These are phyloP conservation scores for Heterohyrax brucei DNA, from an alignment of 2,797 vertebrate genomes.

Conservation along the genomic window DNA sequence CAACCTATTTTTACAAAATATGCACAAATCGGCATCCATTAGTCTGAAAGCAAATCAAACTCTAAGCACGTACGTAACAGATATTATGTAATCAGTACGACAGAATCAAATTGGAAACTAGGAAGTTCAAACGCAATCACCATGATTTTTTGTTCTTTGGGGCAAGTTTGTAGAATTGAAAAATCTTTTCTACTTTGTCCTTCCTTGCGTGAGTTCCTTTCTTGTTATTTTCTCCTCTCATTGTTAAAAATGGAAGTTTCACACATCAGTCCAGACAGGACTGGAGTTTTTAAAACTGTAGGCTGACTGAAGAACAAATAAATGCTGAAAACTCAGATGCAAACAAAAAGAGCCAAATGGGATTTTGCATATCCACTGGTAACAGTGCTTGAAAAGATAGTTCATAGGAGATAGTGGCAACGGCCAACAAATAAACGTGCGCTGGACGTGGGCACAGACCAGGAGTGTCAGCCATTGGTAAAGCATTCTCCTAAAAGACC, in stretches of 20 bases:
- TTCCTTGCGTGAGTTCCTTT: conserved; percentile 74
- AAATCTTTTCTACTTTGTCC: conserved; percentile 77
- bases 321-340: conserved; percentile 87
- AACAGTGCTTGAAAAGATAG: conserved; percentile 86
- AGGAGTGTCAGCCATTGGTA: conserved; percentile 78
- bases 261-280: conserved; percentile 72
- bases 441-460: conserved; percentile 83
- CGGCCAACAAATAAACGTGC: conserved; percentile 86
- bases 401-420: conserved; percentile 82
- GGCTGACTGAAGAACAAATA: conserved; percentile 86
- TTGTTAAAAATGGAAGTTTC: conserved; percentile 84
- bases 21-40: conserved; percentile 64
- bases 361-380: conserved; percentile 89
- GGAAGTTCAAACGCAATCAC: conserved; percentile 78
- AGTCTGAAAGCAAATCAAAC: conserved; percentile 82
- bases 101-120: conserved; percentile 76
- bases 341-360: conserved; percentile 90
- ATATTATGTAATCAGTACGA: conserved; percentile 81
- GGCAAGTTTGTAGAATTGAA: conserved; percentile 76
- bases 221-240: conserved; percentile 76
- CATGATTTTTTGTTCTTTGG: conserved; percentile 64
- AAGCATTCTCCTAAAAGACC: conserved; percentile 86
- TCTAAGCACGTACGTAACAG: conserved; percentile 75
- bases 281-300: conserved; percentile 79
- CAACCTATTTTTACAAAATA: conserved; percentile 79